phyloP scores from a whole-genome alignment of 2,888 invertebrate genomes.

The Drosophila antonietae region DNA sequence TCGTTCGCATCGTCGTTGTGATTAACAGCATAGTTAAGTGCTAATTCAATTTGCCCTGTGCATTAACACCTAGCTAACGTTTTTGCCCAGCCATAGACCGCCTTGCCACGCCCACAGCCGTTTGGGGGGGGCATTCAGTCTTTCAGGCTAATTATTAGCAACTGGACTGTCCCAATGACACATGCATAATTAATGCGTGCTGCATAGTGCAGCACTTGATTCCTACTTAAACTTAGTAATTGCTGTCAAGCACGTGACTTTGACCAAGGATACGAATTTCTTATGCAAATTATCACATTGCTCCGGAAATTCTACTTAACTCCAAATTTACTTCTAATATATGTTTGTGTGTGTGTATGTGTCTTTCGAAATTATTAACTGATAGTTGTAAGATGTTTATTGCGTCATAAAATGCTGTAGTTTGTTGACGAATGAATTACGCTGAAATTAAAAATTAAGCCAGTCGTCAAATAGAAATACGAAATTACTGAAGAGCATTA shows the following conservation, averaged over 20 bases:
- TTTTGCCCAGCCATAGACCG: slow-evolving; percentile 39
- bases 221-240: slow-evolving; percentile 17
- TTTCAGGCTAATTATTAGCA: slow-evolving; percentile 44
- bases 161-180: slow-evolving; percentile 25
- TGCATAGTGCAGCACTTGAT: slow-evolving; percentile 29
- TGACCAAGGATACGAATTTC: slow-evolving; percentile 25
- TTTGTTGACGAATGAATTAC: slow-evolving; percentile 18
- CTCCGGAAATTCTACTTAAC: slow-evolving; percentile 13
- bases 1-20: not conserved
- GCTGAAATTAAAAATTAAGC: not conserved
- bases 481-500: too few species aligned
- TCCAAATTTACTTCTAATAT: not conserved
- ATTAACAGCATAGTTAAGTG: slow-evolving; percentile 49
- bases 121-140: not conserved
- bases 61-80: slow-evolving; percentile 73
- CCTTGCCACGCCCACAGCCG: slow-evolving; percentile 27
- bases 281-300: slow-evolving; percentile 54
- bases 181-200: slow-evolving; percentile 66
- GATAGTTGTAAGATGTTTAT: slow-evolving; percentile 5
- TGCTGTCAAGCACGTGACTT: slow-evolving; percentile 14
- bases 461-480: not conserved
- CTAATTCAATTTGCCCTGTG: slow-evolving; percentile 73
- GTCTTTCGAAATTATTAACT: not conserved
- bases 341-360: too few species aligned
- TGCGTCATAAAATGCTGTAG: slow-evolving; percentile 12